These are phyloP conservation scores for Collichthys lucidus DNA, from an alignment of 2,113 vertebrate species.

Conservation along the genomic window DNA sequence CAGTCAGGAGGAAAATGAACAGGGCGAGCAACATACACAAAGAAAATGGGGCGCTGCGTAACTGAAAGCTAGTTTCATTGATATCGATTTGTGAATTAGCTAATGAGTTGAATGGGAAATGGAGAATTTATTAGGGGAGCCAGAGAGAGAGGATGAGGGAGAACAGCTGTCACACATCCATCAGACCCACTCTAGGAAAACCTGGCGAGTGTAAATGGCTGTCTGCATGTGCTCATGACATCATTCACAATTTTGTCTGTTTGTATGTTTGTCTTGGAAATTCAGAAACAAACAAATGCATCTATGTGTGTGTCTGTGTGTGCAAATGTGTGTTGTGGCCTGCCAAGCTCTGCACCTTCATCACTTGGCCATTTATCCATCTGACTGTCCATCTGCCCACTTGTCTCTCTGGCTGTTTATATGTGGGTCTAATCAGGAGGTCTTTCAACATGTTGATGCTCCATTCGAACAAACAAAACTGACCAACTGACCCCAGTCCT, in stretches of 20 bases:
- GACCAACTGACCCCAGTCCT: neutral
- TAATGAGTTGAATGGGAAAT: slow-evolving; percentile 70
- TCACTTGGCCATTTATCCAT: slow-evolving; percentile 40
- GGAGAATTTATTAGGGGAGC: slow-evolving; percentile 54
- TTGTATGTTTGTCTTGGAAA: neutral
- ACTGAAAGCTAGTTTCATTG: slow-evolving; percentile 53
- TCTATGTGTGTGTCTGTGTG: slow-evolving; percentile 1
- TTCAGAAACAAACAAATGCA: slow-evolving; percentile 4
- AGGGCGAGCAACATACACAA: neutral
- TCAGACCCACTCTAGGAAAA: slow-evolving; percentile 38
- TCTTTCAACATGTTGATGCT: slow-evolving; percentile 26
- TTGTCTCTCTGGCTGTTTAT: slow-evolving; percentile 24
- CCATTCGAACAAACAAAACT: slow-evolving; percentile 8
- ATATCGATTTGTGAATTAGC: slow-evolving; percentile 78
- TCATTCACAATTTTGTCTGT: neutral
- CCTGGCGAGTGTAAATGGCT: neutral
- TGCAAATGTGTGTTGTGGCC: slow-evolving; percentile 21
- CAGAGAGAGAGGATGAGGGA: slow-evolving; percentile 8
- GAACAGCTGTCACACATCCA: slow-evolving; percentile 49
- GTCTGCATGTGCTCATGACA: neutral
- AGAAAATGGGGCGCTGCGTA: neutral
- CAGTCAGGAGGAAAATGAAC: neutral
- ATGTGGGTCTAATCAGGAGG: slow-evolving; percentile 9
- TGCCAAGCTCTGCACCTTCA: slow-evolving; percentile 46
- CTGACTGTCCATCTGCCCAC: slow-evolving; percentile 47